Base-by-base conservation (phyloP, 2,797 vertebrate genomes). In the Amphiprion clarkii region DNA sequence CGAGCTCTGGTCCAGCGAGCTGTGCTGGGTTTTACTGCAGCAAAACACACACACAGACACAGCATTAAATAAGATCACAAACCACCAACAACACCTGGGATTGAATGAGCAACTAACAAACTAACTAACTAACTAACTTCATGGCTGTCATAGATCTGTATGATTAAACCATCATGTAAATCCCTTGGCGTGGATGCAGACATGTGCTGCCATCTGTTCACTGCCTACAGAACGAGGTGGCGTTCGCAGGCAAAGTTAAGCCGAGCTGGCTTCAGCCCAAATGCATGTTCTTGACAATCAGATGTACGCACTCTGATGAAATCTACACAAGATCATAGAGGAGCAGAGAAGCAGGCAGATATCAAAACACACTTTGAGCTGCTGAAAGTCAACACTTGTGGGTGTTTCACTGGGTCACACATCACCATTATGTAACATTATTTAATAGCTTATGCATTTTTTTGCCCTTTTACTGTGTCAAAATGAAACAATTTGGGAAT, bases 1-100 rank as follows among this genome's bases (percentile, higher is more conserved):
- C 19, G 98, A 98, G 91, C 98, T 98, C 96, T 99, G 98, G 94
- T 99, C 98, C 90, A 99, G 91, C 49, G 98, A 99, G 92, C 97
- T 98, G 93, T 99, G 98, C 88, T 99, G 98, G 3, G 98, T 99
- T 93, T 99, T 99, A 92, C 98, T 99, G 86, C 51, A 78, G 13
- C 10, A 78, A 64, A 83, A 84, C 48, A 52, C 2, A 51, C 7
- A 33, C 5, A 21, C 33, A 23, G 23, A 33, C 14, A 60, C 1
- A 36, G 10, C 21, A 21, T 78, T 56, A 71, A 71, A 81, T 23
- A 56, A 67, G 36, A 68, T 68, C 66, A 61, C 42, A 48, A 27
- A 64, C 61, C 19, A 49, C 40, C 14, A 14, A 54, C n/a, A 40
- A 74, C 29, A 71, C 61, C 52, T 27, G 67, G 67, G 76, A 77